phyloP scores from a whole-genome alignment of 2,113 vertebrate genomes.

The Camelus dromedarius region DNA sequence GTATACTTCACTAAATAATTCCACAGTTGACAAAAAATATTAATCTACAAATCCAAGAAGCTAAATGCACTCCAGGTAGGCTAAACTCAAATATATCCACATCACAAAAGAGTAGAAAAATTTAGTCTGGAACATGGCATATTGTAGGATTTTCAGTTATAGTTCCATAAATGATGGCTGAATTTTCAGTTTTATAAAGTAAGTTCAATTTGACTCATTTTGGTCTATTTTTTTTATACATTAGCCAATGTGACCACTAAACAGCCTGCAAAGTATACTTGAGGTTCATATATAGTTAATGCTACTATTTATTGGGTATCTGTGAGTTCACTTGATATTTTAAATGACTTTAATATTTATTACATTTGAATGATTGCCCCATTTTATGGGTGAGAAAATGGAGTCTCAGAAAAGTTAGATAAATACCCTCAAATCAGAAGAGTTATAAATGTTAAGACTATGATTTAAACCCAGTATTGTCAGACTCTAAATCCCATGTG shows the following conservation, averaged over 20 bases:
- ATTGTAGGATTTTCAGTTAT: not conserved
- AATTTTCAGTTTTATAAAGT: not conserved
- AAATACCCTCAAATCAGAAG: not conserved
- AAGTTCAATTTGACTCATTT: not conserved
- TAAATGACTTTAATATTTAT: not conserved
- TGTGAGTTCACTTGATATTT: not conserved
- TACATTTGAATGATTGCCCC: not conserved
- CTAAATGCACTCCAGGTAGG: not conserved
- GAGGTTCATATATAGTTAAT: not conserved
- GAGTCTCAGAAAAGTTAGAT: not conserved
- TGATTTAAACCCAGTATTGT: not conserved
- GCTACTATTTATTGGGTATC: not conserved
- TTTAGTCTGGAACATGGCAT: not conserved
- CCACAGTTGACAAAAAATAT: not conserved
- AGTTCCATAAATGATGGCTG: not conserved
- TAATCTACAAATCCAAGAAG: not conserved
- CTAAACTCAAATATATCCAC: not conserved
- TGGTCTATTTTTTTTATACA: not conserved
- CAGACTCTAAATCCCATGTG: not conserved
- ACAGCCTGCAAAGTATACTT: rapidly evolving
- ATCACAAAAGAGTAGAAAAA: not conserved
- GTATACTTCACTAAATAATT: not conserved
- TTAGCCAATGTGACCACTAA: not conserved
- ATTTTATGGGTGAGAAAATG: not conserved
- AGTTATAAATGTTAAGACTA: not conserved